Base-by-base conservation (phyloP, 2,113 vertebrate genomes). In the Ochotona princeps region DNA sequence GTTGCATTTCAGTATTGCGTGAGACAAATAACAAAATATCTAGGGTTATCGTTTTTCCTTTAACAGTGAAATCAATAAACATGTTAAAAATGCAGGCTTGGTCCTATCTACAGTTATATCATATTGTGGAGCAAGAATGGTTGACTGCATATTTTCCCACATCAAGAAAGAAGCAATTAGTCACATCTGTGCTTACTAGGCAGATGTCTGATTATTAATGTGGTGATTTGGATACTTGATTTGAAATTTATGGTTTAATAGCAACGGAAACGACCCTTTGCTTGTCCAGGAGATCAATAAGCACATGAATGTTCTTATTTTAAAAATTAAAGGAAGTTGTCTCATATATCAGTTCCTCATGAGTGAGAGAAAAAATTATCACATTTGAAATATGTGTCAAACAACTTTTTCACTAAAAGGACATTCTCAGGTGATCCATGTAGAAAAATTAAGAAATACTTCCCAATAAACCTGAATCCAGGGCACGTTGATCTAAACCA, bases 291-390 rank as follows among this genome's bases (percentile, higher is more conserved):
- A 32, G 10, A 32, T 35, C 0, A 74, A 54, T 81, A 47, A 93
- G 65, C 25, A 49, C 47, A 90, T 78, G 81, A 81, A 15, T 79
- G 70, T 81, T 25, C 12, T 88, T 83, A 57, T 61, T 83, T 83
- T 92, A 69, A 3, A 89, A 94, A 76, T 72, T 11, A 86, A 86
- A n/a, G 8, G 17, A 67, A 76, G 91, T 49, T 83, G 20, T 75
- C 70, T 90, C 38, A 81, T 69, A 69, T 38, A 1, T 72, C 15
- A 9, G 6, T 85, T 91, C 21, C 28, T 91, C 38, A 17, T 63
- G 8, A 4, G 7, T 92, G 17, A 80, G 18, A 49, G 1, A 5
- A 63, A 93, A 76, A 38, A 13, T 26, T 78, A 25, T 61, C 67
- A 63, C 25, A 69, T 17, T 60, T 49, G 11, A 78, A 67, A 28